Conservation (phyloP, 92 coral and sea anemone genomes). For the Zoanthus gigantus region DNA sequence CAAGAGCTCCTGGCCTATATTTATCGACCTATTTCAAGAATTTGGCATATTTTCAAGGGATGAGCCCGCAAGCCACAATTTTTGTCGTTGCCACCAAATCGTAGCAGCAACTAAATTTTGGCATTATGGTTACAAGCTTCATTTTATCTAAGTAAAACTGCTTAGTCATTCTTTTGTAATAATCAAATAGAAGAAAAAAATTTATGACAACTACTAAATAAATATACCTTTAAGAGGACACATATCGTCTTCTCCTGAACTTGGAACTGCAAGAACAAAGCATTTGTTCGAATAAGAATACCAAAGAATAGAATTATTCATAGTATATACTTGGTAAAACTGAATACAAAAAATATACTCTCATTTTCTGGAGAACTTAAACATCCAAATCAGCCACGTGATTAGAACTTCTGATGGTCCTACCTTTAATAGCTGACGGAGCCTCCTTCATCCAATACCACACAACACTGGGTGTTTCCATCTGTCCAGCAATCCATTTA, state of each 20-base stretch:
- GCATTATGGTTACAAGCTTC: not conserved
- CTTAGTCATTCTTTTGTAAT: not conserved
- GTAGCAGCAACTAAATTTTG: not conserved
- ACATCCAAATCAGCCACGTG: not conserved
- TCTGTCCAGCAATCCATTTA: conserved; percentile 80
- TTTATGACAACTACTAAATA: not conserved
- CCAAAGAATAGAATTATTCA: not conserved
- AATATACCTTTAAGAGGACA: conserved; percentile 91
- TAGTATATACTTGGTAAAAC: not conserved
- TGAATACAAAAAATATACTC: no score
- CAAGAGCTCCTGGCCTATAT: no score
- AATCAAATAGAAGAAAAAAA: not conserved
- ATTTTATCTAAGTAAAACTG: not conserved
- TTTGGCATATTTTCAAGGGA: no score
- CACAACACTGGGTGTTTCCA: conserved; percentile 82
- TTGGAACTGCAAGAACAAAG: conserved; percentile 63
- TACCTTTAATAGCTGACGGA: conserved; percentile 78
- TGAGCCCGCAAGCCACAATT: no score
- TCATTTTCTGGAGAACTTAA: no score
- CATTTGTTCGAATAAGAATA: not conserved
- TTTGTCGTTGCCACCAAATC: no score
- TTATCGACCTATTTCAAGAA: no score
- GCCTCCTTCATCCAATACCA: conserved; percentile 99
- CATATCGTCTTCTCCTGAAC: conserved; percentile 77
- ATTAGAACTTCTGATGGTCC: not conserved